A percentile compares a stretch with the other conserved stretches of the same genome.
These are phyloP conservation scores for Anguilla obscura DNA, from an alignment of 2,797 vertebrate genomes.

Conservation along the genomic window DNA sequence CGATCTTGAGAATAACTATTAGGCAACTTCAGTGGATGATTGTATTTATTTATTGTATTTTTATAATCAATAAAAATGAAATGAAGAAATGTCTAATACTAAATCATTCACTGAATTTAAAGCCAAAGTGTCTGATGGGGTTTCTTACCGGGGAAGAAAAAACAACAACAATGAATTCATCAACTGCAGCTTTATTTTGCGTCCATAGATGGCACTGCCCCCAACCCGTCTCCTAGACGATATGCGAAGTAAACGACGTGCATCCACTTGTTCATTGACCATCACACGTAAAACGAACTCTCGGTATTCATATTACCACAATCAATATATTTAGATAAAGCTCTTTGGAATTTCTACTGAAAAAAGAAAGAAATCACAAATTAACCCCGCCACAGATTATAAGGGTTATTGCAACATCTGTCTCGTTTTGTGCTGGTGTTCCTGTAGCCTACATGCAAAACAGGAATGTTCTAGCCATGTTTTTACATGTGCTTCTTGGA, in stretches of 20 bases:
- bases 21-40: not conserved
- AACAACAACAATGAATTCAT: not conserved
- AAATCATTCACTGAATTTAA: not conserved
- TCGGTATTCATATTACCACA: not conserved
- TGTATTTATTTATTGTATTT: no score
- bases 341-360: not conserved
- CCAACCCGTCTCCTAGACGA: not conserved
- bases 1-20: not conserved
- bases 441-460: not conserved
- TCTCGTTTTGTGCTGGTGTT: not conserved
- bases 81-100: not conserved
- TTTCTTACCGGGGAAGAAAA: not conserved
- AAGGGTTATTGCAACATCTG: not conserved
- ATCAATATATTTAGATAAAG: not conserved
- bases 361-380: not conserved
- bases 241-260: not conserved
- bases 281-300: not conserved
- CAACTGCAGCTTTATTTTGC: slow-evolving; percentile 23
- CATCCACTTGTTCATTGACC: slow-evolving; percentile 19
- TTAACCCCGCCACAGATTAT: not conserved
- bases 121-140: not conserved
- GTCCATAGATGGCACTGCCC: slow-evolving; percentile 29
- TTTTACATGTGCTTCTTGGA: not conserved
- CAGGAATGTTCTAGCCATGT: not conserved
- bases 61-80: not conserved